phyloP scores from a whole-genome alignment of 2,113 vertebrate species.

The Macroglossus sobrinus region DNA sequence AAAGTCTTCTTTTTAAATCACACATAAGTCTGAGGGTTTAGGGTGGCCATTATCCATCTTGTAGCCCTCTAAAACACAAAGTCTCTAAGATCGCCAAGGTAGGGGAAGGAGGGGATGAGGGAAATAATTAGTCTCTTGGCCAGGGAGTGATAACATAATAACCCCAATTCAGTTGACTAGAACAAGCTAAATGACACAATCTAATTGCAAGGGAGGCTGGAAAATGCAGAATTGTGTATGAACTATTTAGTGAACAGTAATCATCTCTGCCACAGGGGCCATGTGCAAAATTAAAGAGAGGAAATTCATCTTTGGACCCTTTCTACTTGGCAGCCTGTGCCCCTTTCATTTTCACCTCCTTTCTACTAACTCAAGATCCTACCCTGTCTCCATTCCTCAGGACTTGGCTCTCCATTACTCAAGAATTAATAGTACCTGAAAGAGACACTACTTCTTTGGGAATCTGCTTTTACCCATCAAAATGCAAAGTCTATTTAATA shows the following conservation, averaged over 20 bases:
- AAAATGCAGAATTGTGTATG: background rate
- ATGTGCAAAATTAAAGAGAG: background rate
- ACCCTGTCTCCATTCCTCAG: background rate
- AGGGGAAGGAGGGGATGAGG: background rate
- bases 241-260: background rate
- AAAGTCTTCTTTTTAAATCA: background rate
- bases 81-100: background rate
- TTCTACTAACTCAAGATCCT: background rate
- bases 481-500: background rate
- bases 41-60: background rate
- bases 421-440: background rate
- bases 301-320: background rate
- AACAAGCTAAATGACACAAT: background rate
- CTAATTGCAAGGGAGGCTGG: background rate
- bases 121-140: background rate
- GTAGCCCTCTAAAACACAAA: background rate
- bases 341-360: background rate
- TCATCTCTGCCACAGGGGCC: background rate
- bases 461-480: conserved; percentile 14
- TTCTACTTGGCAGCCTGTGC: background rate
- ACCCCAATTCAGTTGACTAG: background rate
- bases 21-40: no score
- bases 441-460: background rate
- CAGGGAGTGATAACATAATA: background rate
- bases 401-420: background rate